Evolutionary conservation across 2,797 vertebrate genomes (phyloP).

Genomic region (Sebastes iracundus): DNA sequence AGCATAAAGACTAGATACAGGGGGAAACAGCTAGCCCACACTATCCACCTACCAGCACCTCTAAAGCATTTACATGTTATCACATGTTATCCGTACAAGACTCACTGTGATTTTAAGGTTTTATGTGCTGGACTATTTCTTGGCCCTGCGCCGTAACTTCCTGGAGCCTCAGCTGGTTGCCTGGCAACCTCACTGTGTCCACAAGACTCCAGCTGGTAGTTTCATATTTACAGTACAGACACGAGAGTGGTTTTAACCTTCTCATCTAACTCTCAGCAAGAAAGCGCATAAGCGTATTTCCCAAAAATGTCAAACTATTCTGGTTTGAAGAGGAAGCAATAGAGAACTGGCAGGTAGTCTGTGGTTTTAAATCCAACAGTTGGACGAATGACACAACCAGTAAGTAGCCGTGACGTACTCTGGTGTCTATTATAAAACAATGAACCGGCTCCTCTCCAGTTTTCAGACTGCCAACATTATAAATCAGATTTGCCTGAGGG

Average conservation of each 20-base stretch:
- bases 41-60: not conserved
- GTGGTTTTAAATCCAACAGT: not conserved
- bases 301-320: not conserved
- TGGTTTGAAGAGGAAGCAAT: not conserved
- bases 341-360: not conserved
- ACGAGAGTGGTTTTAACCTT: not conserved
- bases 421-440: slow-evolving; percentile 6
- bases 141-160: not conserved
- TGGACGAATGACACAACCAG: not conserved
- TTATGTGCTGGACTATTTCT: not conserved
- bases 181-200: slow-evolving; percentile 1
- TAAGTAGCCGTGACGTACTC: not conserved
- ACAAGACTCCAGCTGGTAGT: not conserved
- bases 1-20: not conserved
- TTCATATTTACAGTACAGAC: not conserved
- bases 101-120: not conserved
- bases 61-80: not conserved
- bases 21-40: not conserved
- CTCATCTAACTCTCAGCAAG: not conserved
- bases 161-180: not conserved
- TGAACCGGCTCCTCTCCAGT: not conserved
- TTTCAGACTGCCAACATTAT: slow-evolving; percentile 3
- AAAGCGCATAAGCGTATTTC: not conserved
- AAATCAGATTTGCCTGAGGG: slow-evolving; percentile 19
- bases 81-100: not conserved